Evolutionary conservation across 2,113 vertebrate genomes (phyloP).

Genomic region (Nansenia antarctica): DNA sequence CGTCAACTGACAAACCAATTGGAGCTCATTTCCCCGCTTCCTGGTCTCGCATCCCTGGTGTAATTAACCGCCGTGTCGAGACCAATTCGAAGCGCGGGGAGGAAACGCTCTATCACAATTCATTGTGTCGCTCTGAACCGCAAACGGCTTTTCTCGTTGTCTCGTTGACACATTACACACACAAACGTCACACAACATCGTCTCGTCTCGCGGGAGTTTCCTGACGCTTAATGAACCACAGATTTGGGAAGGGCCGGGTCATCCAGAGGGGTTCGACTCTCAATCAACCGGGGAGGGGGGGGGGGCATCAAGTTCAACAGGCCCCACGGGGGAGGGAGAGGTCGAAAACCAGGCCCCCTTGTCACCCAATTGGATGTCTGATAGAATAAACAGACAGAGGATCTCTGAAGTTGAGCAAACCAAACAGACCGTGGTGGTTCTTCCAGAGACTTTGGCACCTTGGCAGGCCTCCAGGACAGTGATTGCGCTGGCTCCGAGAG

Average conservation of each 20-base stretch:
- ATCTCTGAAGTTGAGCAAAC: neutral
- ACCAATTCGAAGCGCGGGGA: neutral
- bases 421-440: neutral
- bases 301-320: neutral
- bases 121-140: no score
- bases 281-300: no score
- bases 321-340: neutral
- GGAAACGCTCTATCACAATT: no score
- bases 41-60: conserved; percentile 12
- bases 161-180: no score
- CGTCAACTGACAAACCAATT: conserved; percentile 33
- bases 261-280: no score
- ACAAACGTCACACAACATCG: no score
- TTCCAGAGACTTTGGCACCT: conserved; percentile 14
- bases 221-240: no score
- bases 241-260: no score
- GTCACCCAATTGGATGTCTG: neutral
- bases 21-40: neutral
- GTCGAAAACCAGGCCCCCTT: no score
- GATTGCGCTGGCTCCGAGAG: conserved; percentile 18
- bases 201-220: no score
- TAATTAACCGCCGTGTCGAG: conserved; percentile 3
- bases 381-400: conserved; percentile 13
- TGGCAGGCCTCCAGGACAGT: conserved; percentile 4
- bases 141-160: no score